Base-by-base conservation (phyloP, 2,113 vertebrate genomes). In the Tachysurus fulvidraco region DNA sequence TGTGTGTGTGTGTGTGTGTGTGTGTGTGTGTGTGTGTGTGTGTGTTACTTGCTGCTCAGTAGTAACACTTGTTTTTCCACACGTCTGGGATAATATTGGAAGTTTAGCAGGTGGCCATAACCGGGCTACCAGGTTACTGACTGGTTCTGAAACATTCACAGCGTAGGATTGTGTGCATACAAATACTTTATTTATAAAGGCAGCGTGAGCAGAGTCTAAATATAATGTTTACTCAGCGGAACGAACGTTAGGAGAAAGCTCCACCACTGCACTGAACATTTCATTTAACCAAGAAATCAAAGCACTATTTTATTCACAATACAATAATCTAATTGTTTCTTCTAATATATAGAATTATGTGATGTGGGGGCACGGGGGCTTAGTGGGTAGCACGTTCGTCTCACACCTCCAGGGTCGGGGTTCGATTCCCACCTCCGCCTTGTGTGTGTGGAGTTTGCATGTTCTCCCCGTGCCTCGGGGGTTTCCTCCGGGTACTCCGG, bases 121-220 rank as follows among this genome's bases (percentile, higher is more conserved):
- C 55, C 13, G 55, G 28, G 55, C 55, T 57, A 59, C 55, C 78
- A 59, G 78, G 54, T 80, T 57, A 80, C 54, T 80, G 54, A 21
- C 78, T 59, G 54, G 28, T 80, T 80, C 59, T 80, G 78, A 36
- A 80, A 80, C 59, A 80, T 80, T 80, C 52, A 36, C 52, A 9
- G 19, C 21, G 78, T 80, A 17, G 78, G 78, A 80, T 17, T 41
- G 16, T 13, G 55, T 5, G 30, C 78, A 59, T 80, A 79, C 76
- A 55, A 79, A 79, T 80, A 13, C 54, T 80, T 23, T 80, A 80
- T 80, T 80, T 57, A 28, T 54, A 59, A 59, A 80, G 78, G 19
- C 54, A 30, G 78, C 54, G 30, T 59, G 78, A 80, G 78, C 9
- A 17, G 78, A 1, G 78, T 41, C 54, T 4, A 57, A 57, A 79